These are phyloP conservation scores for Pachycephala philippinensis DNA, from an alignment of 2,113 vertebrate species.

Conservation along the genomic window DNA sequence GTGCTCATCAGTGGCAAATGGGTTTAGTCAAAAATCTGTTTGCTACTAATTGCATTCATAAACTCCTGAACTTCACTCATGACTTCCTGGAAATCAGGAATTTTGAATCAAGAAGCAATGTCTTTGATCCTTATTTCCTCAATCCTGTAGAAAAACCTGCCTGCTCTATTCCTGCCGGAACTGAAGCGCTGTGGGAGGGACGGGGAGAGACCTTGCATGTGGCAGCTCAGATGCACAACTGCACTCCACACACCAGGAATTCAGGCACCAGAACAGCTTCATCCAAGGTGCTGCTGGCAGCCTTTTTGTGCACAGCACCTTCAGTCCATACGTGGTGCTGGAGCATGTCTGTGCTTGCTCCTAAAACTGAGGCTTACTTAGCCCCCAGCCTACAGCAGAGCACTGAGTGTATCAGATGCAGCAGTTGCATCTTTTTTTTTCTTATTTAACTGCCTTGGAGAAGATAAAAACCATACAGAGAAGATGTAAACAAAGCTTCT, in stretches of 20 bases:
- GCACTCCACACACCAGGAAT: neutral
- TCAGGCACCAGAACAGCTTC: neutral
- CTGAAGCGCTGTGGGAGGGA: accelerated
- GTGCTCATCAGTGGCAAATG: neutral
- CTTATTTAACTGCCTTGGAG: neutral
- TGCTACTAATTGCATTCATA: neutral
- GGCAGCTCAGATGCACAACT: neutral
- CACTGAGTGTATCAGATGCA: neutral
- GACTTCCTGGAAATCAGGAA: neutral
- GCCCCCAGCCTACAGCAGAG: neutral
- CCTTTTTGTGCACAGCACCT: neutral
- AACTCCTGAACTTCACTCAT: neutral
- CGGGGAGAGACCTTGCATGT: neutral
- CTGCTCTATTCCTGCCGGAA: neutral
- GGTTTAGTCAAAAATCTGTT: neutral
- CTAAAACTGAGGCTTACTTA: neutral
- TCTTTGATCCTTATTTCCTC: neutral
- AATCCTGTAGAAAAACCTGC: neutral
- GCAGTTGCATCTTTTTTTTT: neutral
- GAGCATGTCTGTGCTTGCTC: neutral
- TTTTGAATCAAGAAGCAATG: neutral
- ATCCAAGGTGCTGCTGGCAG: neutral
- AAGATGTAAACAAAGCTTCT: neutral
- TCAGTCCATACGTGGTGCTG: neutral
- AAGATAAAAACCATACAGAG: neutral